Evolutionary conservation across 2,888 invertebrate genomes (phyloP).

Genomic region (Sarcophaga variegata): DNA sequence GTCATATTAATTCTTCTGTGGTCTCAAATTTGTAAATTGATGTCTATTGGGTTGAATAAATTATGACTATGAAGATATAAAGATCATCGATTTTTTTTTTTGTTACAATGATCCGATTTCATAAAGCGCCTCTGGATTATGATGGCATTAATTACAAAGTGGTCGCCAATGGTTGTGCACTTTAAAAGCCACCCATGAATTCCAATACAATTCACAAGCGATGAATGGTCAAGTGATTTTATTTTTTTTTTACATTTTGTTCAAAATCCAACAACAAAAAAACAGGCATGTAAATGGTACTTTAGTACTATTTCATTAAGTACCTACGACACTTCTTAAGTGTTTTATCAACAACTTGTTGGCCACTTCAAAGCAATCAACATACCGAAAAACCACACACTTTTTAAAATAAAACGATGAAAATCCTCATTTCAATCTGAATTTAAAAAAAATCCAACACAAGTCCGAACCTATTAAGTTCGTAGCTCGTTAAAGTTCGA

Average conservation of each 20-base stretch:
- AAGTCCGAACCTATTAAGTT: constrained; percentile 11
- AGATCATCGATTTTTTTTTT: no score
- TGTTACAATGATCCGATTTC: constrained; percentile 10
- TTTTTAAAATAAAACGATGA: constrained; percentile 31
- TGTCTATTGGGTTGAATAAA: no score
- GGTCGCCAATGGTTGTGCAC: background rate
- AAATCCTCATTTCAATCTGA: constrained; percentile 10
- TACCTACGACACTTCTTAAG: constrained; percentile 34
- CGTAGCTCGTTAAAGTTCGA: no score
- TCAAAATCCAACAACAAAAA: no score
- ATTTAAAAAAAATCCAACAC: constrained; percentile 1
- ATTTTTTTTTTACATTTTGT: no score
- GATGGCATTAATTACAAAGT: constrained; percentile 6
- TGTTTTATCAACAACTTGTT: constrained; percentile 54
- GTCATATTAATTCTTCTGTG: no score
- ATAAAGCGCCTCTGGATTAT: constrained; percentile 3
- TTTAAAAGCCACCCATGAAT: background rate
- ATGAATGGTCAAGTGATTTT: no score
- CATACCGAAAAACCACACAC: constrained; percentile 45
- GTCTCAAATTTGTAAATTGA: no score
- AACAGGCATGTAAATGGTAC: background rate
- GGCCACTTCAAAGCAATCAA: constrained; percentile 35
- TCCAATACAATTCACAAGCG: background rate
- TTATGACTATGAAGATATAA: no score
- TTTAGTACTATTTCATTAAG: background rate